Evolutionary conservation across 1,140 invertebrate genomes (phyloP).

Genomic region (Cyphomyrmex costatus): DNA sequence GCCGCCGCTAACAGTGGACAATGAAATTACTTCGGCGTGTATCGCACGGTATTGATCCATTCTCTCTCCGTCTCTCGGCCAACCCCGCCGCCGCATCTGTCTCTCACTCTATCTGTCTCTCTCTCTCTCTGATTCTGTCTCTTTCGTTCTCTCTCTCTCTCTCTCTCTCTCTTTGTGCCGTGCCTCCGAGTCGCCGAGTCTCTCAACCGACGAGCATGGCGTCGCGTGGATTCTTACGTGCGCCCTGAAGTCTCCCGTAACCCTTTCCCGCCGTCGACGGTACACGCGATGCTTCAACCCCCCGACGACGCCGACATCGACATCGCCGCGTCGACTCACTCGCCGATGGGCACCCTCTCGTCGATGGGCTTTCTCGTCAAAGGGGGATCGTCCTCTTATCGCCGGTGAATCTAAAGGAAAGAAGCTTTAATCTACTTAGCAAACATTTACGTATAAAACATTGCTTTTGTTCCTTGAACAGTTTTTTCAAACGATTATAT

Average conservation of each 20-base stretch:
- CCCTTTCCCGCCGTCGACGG: slow-evolving; percentile 52
- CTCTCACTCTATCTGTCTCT: slow-evolving; percentile 38
- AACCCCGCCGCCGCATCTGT: slow-evolving; percentile 29
- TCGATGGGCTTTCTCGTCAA: slow-evolving; percentile 36
- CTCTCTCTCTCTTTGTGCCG: slow-evolving; percentile 30
- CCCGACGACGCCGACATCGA: slow-evolving; percentile 38
- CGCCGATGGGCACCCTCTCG: slow-evolving; percentile 39
- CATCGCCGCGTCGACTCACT: slow-evolving; percentile 50
- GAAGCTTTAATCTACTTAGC: slow-evolving; percentile 47
- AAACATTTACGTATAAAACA: slow-evolving; percentile 39
- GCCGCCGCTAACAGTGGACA: slow-evolving; percentile 81
- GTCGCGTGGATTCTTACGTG: slow-evolving; percentile 63
- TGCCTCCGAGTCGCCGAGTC: slow-evolving; percentile 59
- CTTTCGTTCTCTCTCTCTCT: slow-evolving; percentile 19
- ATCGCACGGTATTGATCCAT: slow-evolving; percentile 81
- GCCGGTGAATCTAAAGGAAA: slow-evolving; percentile 25
- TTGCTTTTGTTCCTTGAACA: neutral
- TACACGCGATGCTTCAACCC: slow-evolving; percentile 53
- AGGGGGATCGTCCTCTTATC: slow-evolving; percentile 45
- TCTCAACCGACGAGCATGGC: slow-evolving; percentile 54
- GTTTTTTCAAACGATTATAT: neutral
- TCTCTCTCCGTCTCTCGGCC: slow-evolving; percentile 70
- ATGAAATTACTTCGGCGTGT: slow-evolving; percentile 83
- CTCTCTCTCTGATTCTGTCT: slow-evolving; percentile 33
- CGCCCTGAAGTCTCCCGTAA: slow-evolving; percentile 35